These are phyloP conservation scores for Chloroclystis v-ata DNA, from an alignment of 2,888 invertebrate genomes.

Conservation along the genomic window DNA sequence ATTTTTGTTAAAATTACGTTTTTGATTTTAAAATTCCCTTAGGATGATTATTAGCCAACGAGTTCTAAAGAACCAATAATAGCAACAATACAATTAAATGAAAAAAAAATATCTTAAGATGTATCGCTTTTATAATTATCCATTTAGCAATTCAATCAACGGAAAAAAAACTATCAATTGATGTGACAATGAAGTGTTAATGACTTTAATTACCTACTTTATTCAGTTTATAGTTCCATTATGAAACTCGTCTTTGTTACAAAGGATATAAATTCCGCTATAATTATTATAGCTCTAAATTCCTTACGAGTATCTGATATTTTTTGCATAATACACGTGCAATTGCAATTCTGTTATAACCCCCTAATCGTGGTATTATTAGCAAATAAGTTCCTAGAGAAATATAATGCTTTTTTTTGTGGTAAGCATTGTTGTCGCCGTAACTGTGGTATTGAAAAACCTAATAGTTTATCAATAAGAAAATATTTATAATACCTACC, in stretches of 20 bases:
- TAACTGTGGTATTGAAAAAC: too few relatives aligned
- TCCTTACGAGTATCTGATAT: neutral
- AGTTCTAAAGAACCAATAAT: too few relatives aligned
- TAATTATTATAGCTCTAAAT: neutral
- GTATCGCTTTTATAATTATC: neutral
- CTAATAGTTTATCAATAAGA: too few relatives aligned
- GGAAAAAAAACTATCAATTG: constrained; percentile 28
- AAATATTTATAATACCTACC: too few relatives aligned
- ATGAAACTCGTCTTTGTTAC: constrained; percentile 24
- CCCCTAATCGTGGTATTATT: too few relatives aligned
- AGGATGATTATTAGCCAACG: too few relatives aligned
- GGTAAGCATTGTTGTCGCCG: too few relatives aligned
- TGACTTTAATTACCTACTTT: constrained; percentile 27
- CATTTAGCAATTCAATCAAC: constrained; percentile 12
- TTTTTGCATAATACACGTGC: neutral
- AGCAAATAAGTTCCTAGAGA: too few relatives aligned
- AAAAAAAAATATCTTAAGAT: neutral
- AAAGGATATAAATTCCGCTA: constrained; percentile 4
- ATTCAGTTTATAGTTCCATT: constrained; percentile 29
- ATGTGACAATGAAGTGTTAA: constrained; percentile 34
- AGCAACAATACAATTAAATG: too few relatives aligned
- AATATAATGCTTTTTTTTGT: too few relatives aligned
- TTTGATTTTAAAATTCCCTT: too few relatives aligned
- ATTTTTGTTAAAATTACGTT: too few relatives aligned
- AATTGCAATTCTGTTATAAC: neutral